Percentiles rank a stretch among this genome's conserved stretches.
These are phyloP conservation scores for Petrophora chlorosata DNA, from an alignment of 2,888 invertebrate species.

Conservation along the genomic window DNA sequence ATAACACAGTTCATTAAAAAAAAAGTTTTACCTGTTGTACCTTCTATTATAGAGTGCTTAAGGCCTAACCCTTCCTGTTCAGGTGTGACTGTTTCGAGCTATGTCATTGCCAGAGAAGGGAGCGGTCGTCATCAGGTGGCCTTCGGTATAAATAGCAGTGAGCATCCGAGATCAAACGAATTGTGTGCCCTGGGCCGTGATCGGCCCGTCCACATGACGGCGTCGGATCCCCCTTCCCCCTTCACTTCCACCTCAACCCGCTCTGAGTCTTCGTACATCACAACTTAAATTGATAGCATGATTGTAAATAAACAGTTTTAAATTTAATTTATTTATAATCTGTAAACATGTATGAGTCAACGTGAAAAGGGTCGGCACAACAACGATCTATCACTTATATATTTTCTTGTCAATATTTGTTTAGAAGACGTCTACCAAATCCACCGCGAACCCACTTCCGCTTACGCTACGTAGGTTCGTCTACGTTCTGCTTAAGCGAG, in stretches of 20 bases:
- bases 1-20: too few species aligned
- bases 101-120: slow-evolving; percentile 49
- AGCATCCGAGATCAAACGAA: slow-evolving; percentile 80
- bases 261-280: slow-evolving; percentile 23
- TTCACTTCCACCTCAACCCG: slow-evolving; percentile 33
- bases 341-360: too few species aligned
- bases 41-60: too few species aligned
- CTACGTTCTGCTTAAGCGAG: too few species aligned
- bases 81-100: slow-evolving; percentile 29
- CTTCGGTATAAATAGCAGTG: slow-evolving; percentile 79
- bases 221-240: slow-evolving; percentile 53
- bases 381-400: too few species aligned
- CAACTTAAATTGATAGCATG: slow-evolving; percentile 15
- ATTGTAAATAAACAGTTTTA: slow-evolving; percentile 4
- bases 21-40: too few species aligned
- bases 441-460: too few species aligned
- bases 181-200: slow-evolving; percentile 77
- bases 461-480: too few species aligned
- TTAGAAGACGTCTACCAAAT: too few species aligned
- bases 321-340: too few species aligned
- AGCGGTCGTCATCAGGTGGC: slow-evolving; percentile 61
- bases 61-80: neutral
- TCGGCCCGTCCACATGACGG: slow-evolving; percentile 74
- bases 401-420: too few species aligned
- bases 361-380: too few species aligned